A percentile compares a stretch with the other conserved stretches of the same genome.
Evolutionary conservation across 2,797 vertebrate species (phyloP).

Genomic region (Chrosomus eos): DNA sequence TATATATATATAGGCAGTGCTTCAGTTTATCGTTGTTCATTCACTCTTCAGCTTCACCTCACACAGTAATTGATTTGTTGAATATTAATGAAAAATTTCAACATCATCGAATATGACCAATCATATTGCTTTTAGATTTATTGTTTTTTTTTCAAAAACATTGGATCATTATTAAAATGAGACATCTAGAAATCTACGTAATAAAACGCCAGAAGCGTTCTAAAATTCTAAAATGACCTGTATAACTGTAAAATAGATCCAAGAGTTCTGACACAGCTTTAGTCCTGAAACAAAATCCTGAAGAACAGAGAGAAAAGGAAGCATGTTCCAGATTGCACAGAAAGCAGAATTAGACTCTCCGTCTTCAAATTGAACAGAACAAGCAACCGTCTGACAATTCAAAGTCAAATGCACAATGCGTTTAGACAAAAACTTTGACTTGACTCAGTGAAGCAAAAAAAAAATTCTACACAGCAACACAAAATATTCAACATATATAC

Average conservation of each 20-base stretch:
- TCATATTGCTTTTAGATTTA: not conserved
- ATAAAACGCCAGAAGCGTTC: not conserved
- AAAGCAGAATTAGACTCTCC: constrained; percentile 43
- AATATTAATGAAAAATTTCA: not conserved
- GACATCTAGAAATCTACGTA: not conserved
- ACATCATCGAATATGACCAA: not conserved
- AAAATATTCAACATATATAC: not conserved
- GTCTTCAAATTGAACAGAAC: constrained; percentile 13
- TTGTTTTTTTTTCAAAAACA: not conserved
- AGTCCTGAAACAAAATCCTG: constrained; percentile 28
- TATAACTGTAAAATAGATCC: constrained; percentile 11
- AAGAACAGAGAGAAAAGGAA: constrained; percentile 32
- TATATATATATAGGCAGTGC: no score
- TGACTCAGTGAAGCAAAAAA: not conserved
- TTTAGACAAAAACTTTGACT: constrained; percentile 4
- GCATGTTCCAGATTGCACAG: constrained; percentile 27
- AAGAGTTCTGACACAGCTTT: constrained; percentile 28
- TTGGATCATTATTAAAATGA: not conserved
- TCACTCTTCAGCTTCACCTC: not conserved
- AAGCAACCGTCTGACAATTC: not conserved
- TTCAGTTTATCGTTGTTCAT: not conserved
- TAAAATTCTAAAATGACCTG: not conserved
- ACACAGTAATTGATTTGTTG: no score
- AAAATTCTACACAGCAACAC: not conserved
- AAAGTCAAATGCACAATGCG: not conserved